Percentiles rank a stretch among this genome's conserved stretches.
phyloP scores from a whole-genome alignment of 2,888 invertebrate genomes.

The Drosophila monieri region DNA sequence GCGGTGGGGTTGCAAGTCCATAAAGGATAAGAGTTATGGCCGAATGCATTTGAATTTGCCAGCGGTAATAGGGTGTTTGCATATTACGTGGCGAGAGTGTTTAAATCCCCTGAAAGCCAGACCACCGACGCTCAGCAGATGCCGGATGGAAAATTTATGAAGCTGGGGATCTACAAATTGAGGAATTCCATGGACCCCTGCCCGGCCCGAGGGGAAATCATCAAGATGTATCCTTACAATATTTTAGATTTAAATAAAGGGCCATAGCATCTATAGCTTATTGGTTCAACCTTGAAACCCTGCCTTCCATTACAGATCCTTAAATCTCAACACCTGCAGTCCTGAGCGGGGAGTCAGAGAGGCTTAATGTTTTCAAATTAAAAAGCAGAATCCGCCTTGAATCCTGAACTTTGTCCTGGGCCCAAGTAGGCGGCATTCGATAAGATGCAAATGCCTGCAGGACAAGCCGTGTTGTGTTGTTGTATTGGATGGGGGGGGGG shows the following conservation, averaged over 20 bases:
- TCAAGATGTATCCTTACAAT: constrained; percentile 8
- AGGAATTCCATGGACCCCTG: neutral
- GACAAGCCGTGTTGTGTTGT: constrained; percentile 37
- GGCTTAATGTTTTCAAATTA: constrained; percentile 40
- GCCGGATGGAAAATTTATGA: constrained; percentile 24
- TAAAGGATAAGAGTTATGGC: constrained; percentile 77
- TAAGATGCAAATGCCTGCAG: constrained; percentile 68
- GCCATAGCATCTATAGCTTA: no score
- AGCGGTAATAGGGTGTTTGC: constrained; percentile 49
- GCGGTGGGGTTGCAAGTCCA: constrained; percentile 51
- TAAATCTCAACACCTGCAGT: neutral
- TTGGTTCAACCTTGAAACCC: no score
- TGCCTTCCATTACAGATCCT: neutral
- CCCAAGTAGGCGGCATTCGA: constrained; percentile 23
- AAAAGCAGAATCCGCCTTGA: constrained; percentile 25
- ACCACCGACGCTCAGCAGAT: neutral
- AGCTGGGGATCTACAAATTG: constrained; percentile 15
- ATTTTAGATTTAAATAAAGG: no score
- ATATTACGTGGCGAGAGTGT: constrained; percentile 36
- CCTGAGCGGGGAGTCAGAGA: neutral
- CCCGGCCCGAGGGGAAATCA: constrained; percentile 15
- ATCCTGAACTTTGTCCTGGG: constrained; percentile 27
- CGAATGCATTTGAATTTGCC: constrained; percentile 77
- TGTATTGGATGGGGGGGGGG: neutral
- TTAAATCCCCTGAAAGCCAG: constrained; percentile 22